These are phyloP conservation scores for Dipodomys spectabilis DNA, from an alignment of 2,113 vertebrate species.

Conservation along the genomic window DNA sequence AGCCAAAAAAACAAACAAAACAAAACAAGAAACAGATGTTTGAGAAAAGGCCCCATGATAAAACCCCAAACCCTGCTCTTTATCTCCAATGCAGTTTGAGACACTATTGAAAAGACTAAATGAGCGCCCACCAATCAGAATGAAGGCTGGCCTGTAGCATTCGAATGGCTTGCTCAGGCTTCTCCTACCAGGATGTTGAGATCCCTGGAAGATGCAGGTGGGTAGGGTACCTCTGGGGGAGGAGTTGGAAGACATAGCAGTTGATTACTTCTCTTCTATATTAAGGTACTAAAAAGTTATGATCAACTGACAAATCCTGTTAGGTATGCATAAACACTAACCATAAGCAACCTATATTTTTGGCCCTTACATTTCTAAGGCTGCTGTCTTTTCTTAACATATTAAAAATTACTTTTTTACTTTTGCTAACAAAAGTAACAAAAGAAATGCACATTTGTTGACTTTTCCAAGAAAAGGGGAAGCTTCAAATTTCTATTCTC, in stretches of 20 bases:
- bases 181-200: not conserved
- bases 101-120: not conserved
- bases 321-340: not conserved
- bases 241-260: not conserved
- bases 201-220: not conserved
- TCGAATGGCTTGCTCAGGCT: not conserved
- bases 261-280: not conserved
- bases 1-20: not conserved
- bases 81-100: not conserved
- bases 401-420: not conserved
- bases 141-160: not conserved
- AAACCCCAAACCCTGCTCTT: not conserved
- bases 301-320: not conserved
- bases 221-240: accelerated
- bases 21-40: not conserved
- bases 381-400: not conserved
- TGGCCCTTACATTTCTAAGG: not conserved
- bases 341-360: not conserved
- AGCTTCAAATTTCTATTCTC: not conserved
- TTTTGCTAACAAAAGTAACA: not conserved
- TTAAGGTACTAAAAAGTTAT: not conserved
- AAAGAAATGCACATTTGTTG: not conserved
- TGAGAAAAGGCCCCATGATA: not conserved
- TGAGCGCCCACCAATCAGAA: not conserved
- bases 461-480: not conserved